Conservation (phyloP, 2,888 invertebrate species). For the Pegoplata infirma region DNA sequence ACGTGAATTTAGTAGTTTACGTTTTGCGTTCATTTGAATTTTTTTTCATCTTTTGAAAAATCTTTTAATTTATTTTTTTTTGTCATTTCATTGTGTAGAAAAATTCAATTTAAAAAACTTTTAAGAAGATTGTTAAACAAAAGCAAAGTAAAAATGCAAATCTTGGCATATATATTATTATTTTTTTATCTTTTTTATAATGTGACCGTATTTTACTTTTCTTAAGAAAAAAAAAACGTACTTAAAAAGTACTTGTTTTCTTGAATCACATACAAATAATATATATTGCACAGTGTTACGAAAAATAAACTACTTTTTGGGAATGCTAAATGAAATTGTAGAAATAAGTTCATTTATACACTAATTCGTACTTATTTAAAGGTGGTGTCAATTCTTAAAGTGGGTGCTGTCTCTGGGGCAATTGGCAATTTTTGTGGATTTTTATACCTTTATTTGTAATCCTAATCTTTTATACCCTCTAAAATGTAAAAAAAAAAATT, state of each 20-base stretch:
- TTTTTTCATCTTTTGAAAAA: constrained; percentile 41
- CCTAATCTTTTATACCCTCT: too few species aligned
- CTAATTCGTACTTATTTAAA: too few species aligned
- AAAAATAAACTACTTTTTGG: not conserved
- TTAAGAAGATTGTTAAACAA: not conserved
- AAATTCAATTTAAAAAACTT: constrained; percentile 4
- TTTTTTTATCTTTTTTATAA: constrained; percentile 10
- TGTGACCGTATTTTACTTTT: constrained; percentile 22
- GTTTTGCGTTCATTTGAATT: too few species aligned
- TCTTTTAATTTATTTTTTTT: not conserved
- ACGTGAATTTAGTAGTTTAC: constrained; percentile 49
- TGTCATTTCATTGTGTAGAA: constrained; percentile 16
- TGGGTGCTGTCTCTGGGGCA: too few species aligned
- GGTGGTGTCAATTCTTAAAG: too few species aligned
- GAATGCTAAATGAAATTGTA: too few species aligned
- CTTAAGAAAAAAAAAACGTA: not conserved
- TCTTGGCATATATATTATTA: constrained; percentile 45
- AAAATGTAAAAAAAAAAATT: too few species aligned
- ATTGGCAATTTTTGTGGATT: too few species aligned
- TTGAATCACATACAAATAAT: too few species aligned
- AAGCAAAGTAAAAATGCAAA: constrained; percentile 27
- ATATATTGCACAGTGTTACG: constrained; percentile 2
- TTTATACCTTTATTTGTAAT: too few species aligned
- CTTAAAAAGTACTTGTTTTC: constrained; percentile 19
- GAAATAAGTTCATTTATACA: too few species aligned